Evolutionary conservation across 2,888 invertebrate species (phyloP).

Genomic region (Pyrocoelia pectoralis): DNA sequence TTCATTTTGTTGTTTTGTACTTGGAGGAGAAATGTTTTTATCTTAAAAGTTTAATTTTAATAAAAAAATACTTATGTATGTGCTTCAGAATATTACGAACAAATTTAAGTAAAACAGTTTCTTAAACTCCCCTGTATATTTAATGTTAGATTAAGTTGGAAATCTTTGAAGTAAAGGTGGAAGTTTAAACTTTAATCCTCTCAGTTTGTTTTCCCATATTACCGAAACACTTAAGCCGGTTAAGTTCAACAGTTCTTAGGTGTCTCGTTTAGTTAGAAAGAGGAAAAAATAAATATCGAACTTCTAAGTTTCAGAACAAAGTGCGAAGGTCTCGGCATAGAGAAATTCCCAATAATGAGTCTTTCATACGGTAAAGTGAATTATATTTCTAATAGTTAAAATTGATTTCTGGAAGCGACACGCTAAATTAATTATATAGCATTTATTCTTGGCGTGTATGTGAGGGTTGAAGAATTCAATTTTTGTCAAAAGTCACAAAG

Average conservation of each 20-base stretch:
- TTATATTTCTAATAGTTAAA: slow-evolving; percentile 34
- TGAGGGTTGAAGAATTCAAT: slow-evolving; percentile 15
- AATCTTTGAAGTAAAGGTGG: no score
- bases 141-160: not conserved
- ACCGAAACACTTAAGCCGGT: not conserved
- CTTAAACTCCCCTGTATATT: no score
- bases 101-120: slow-evolving; percentile 10
- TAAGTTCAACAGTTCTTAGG: slow-evolving; percentile 3
- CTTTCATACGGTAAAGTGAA: slow-evolving; percentile 33
- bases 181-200: no score
- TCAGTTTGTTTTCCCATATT: not conserved
- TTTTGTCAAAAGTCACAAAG: not conserved
- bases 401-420: slow-evolving; percentile 34
- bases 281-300: slow-evolving; percentile 27
- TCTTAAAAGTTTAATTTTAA: no score
- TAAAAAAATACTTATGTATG: no score
- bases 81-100: no score
- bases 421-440: slow-evolving; percentile 31
- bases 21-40: no score
- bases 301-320: slow-evolving; percentile 19
- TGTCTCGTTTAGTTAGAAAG: slow-evolving; percentile 7
- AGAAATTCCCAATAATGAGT: slow-evolving; percentile 33
- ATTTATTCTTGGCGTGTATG: slow-evolving; percentile 20
- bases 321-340: slow-evolving; percentile 27
- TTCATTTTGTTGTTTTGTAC: no score